Percentiles rank a stretch among this genome's conserved stretches.
These are phyloP conservation scores for Pantherophis vulpinus DNA, from an alignment of 2,797 vertebrate species.

Conservation along the genomic window DNA sequence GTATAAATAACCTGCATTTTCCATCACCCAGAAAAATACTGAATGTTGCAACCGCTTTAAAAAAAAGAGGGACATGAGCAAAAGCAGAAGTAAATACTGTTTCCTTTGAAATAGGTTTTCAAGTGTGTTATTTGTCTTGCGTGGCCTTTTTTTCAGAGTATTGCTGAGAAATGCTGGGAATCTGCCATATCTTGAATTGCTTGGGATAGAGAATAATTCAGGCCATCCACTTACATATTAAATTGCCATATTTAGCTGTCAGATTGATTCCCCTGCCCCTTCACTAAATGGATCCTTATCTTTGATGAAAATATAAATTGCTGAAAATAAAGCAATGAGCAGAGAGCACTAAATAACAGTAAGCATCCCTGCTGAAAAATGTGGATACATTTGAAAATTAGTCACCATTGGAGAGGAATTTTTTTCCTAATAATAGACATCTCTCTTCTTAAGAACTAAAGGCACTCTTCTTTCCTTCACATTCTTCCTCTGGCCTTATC, in stretches of 20 bases:
- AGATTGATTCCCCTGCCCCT: background rate
- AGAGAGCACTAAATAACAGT: background rate
- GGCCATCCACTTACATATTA: background rate
- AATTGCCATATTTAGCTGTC: background rate
- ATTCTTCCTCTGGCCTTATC: background rate
- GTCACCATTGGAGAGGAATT: background rate
- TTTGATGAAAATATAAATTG: background rate
- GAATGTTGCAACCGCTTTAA: background rate
- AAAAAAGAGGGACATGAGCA: background rate
- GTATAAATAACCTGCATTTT: slow-evolving; percentile 28
- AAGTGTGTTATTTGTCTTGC: background rate
- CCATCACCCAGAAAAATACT: background rate
- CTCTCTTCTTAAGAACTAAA: background rate
- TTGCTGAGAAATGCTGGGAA: background rate
- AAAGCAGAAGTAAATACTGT: slow-evolving; percentile 10
- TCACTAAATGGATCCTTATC: background rate
- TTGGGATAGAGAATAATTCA: slow-evolving; percentile 9
- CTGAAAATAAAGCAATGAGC: background rate
- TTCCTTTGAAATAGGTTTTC: slow-evolving; percentile 2
- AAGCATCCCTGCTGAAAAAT: background rate
- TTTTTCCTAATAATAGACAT: background rate
- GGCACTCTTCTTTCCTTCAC: background rate
- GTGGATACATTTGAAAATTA: background rate
- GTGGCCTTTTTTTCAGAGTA: background rate
- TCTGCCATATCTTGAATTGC: slow-evolving; percentile 12